A percentile compares a stretch with the other conserved stretches of the same genome.
Conservation (phyloP, 2,888 invertebrate species). For the Bellardia pandia region DNA sequence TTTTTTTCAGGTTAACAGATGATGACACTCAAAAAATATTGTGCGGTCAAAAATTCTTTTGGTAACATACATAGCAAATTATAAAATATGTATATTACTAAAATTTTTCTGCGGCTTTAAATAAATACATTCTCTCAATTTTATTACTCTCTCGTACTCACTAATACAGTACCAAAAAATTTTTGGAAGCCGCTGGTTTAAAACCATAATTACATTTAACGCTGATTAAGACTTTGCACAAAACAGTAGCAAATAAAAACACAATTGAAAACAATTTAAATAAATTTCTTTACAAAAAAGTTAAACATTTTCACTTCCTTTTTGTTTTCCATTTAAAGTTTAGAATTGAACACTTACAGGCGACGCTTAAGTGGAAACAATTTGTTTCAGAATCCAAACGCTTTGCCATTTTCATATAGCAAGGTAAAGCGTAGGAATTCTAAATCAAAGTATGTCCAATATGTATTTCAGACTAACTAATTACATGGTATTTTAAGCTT, state of each 20-base stretch:
- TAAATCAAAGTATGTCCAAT: slow-evolving; percentile 88
- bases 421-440: slow-evolving; percentile 99
- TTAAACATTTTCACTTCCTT: slow-evolving; percentile 11
- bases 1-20: too few relatives aligned
- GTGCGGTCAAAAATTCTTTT: too few relatives aligned
- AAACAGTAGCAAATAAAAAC: neutral
- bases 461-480: slow-evolving; percentile 5
- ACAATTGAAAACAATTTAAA: slow-evolving; percentile 26
- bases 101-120: too few relatives aligned
- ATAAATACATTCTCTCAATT: too few relatives aligned
- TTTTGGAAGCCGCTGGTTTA: too few relatives aligned
- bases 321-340: neutral
- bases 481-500: too few relatives aligned
- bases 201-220: slow-evolving; percentile 64
- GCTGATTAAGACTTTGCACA: slow-evolving; percentile 49
- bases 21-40: too few relatives aligned
- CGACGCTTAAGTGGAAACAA: slow-evolving; percentile 81
- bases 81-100: too few relatives aligned
- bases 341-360: neutral
- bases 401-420: slow-evolving; percentile 90
- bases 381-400: slow-evolving; percentile 98
- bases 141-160: too few relatives aligned
- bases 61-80: too few relatives aligned
- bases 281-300: slow-evolving; percentile 26
- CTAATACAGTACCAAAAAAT: too few relatives aligned